Percentiles rank a stretch among this genome's conserved stretches.
phyloP scores from a whole-genome alignment of 2,797 vertebrate genomes.

The Rhinophrynus dorsalis region DNA sequence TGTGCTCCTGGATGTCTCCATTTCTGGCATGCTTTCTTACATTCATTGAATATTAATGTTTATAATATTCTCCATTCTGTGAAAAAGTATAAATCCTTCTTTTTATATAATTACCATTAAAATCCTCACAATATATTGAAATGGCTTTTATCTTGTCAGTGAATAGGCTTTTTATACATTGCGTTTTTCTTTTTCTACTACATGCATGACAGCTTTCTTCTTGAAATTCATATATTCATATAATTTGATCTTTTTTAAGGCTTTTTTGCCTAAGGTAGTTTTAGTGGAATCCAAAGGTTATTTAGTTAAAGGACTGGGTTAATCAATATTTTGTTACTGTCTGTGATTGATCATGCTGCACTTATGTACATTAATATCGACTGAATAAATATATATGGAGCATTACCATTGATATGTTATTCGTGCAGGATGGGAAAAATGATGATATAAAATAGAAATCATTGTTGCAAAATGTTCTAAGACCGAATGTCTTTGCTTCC shows the following conservation, averaged over 20 bases:
- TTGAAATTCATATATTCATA: constrained; percentile 18
- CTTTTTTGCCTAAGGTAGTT: neutral
- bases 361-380: neutral
- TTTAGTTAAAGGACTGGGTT: neutral
- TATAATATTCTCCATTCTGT: no score
- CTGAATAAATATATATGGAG: constrained; percentile 1
- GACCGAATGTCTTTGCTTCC: constrained; percentile 40
- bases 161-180: neutral
- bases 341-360: neutral
- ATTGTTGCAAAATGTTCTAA: constrained; percentile 42
- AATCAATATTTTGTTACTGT: constrained; percentile 10
- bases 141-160: neutral
- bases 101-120: neutral
- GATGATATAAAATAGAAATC: constrained; percentile 12
- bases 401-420: neutral
- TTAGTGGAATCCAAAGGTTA: neutral
- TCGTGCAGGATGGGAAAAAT: constrained; percentile 19
- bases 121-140: neutral
- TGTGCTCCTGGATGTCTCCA: no score
- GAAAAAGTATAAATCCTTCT: no score
- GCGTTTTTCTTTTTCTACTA: neutral
- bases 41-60: no score
- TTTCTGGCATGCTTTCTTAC: no score
- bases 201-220: neutral
- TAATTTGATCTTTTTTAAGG: neutral